These are phyloP conservation scores for Cisticola juncidis DNA, from an alignment of 2,113 vertebrate genomes.

Conservation along the genomic window DNA sequence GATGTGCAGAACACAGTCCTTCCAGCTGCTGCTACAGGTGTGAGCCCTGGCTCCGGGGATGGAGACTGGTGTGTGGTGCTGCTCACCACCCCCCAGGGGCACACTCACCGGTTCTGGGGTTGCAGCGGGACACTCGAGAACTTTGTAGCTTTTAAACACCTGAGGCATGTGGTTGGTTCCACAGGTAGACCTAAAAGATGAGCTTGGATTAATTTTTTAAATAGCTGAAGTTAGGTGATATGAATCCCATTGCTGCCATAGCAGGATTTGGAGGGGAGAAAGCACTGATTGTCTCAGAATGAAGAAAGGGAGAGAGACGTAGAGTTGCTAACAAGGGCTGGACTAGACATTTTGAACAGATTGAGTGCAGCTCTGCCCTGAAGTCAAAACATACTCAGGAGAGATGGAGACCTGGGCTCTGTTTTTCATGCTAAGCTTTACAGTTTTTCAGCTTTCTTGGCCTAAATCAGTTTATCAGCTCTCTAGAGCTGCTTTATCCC, in stretches of 20 bases:
- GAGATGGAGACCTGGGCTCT: neutral
- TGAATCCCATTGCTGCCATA: neutral
- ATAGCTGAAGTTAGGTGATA: neutral
- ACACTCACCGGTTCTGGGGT: rapidly evolving
- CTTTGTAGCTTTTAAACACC: neutral
- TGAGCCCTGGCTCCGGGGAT: neutral
- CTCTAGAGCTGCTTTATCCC: neutral
- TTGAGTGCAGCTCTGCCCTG: neutral
- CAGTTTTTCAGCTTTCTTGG: neutral
- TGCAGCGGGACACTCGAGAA: neutral
- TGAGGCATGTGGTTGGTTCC: neutral
- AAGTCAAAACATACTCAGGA: neutral
- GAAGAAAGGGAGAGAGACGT: neutral
- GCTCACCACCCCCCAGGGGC: rapidly evolving
- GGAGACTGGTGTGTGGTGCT: neutral
- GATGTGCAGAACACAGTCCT: neutral
- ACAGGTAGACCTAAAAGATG: neutral
- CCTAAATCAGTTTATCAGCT: neutral
- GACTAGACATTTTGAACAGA: neutral
- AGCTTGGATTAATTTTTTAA: neutral
- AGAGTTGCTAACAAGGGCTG: neutral
- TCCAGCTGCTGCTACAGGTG: neutral
- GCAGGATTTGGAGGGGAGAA: neutral
- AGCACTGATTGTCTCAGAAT: neutral
- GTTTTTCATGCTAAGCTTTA: neutral